Percentiles rank a stretch among this genome's conserved stretches.
Evolutionary conservation across 2,888 invertebrate species (phyloP).

Genomic region (Protonemura montana): DNA sequence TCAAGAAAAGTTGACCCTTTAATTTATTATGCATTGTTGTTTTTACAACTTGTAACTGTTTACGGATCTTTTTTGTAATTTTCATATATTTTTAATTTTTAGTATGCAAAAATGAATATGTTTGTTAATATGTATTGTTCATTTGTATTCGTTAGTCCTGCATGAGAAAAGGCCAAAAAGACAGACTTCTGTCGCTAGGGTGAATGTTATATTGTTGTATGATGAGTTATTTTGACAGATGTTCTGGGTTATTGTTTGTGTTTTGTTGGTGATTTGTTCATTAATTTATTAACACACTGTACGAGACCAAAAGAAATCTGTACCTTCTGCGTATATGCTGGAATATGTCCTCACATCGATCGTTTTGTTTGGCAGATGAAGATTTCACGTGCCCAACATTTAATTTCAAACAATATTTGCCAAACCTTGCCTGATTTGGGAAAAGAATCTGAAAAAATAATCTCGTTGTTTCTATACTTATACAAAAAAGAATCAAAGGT

Average conservation of each 20-base stretch:
- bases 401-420: neutral
- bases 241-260: neutral
- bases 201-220: neutral
- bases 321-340: neutral
- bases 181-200: neutral
- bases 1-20: constrained; percentile 9
- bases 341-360: neutral
- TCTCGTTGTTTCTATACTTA: constrained; percentile 21
- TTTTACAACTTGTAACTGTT: constrained; percentile 21
- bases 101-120: constrained; percentile 9
- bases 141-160: neutral
- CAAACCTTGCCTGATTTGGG: constrained; percentile 46
- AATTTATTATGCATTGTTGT: constrained; percentile 9
- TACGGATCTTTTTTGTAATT: constrained; percentile 25
- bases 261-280: neutral
- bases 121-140: too few species aligned
- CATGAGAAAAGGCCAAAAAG: neutral
- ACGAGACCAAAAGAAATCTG: neutral
- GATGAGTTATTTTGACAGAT: neutral
- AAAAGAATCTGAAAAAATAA: constrained; percentile 29
- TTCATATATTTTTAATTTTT: constrained; percentile 26
- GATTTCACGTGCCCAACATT: neutral
- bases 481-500: neutral
- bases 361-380: neutral
- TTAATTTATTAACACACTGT: constrained; percentile 4